A percentile compares a stretch with the other conserved stretches of the same genome.
These are phyloP conservation scores for Mastomys coucha DNA, from an alignment of 2,113 vertebrate genomes.

Conservation along the genomic window DNA sequence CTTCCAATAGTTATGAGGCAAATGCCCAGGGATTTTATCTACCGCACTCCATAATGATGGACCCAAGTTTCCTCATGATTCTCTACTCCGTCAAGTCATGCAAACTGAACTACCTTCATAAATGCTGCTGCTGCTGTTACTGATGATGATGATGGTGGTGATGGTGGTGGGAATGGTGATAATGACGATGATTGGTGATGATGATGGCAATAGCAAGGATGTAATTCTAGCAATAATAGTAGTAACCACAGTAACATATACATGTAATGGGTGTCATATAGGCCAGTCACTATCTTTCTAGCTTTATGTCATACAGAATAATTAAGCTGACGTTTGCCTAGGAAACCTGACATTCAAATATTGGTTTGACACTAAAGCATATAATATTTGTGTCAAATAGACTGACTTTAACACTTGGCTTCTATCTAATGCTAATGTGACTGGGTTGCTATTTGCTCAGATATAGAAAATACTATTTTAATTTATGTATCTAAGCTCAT, in stretches of 20 bases:
- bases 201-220: too few species aligned
- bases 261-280: background rate
- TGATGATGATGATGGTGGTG: background rate
- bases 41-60: background rate
- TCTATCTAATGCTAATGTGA: constrained; percentile 3
- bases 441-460: constrained; percentile 27
- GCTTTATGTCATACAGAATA: background rate
- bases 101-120: background rate
- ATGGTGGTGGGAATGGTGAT: accelerated
- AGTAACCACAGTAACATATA: background rate
- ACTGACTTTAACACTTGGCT: constrained; percentile 11
- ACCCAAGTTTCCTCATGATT: background rate
- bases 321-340: background rate
- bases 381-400: constrained; percentile 9
- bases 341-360: constrained; percentile 15
- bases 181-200: background rate
- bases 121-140: background rate
- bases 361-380: background rate
- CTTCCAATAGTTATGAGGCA: background rate
- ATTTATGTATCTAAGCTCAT: background rate
- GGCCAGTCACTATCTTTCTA: background rate
- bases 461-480: constrained; percentile 33
- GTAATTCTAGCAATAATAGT: background rate
- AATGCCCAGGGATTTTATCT: background rate
- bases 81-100: background rate